Percentiles rank a stretch among this genome's conserved stretches.
These are phyloP conservation scores for Strigamia transsilvanica DNA, from an alignment of 2,888 invertebrate genomes.

Conservation along the genomic window DNA sequence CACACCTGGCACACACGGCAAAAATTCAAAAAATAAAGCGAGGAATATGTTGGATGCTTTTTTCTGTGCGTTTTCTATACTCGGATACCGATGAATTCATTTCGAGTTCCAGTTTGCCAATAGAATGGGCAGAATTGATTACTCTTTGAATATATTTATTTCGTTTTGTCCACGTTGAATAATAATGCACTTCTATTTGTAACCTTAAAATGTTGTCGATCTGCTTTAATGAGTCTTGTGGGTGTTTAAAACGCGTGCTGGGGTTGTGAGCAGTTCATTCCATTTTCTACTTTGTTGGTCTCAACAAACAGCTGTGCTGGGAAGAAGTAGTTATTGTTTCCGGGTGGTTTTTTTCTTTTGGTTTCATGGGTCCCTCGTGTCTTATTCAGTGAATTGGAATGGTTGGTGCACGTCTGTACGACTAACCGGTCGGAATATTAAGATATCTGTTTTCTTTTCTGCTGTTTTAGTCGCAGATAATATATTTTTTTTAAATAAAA, in stretches of 20 bases:
- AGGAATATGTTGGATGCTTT: too few species aligned
- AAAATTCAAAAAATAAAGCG: too few species aligned
- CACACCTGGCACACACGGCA: too few species aligned
- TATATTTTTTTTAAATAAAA: background rate
- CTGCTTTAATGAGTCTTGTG: slow-evolving; percentile 1
- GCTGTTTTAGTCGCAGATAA: background rate
- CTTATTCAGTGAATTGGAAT: background rate
- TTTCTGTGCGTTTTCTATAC: too few species aligned
- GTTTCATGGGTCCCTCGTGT: background rate
- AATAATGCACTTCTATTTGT: background rate
- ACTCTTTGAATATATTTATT: too few species aligned
- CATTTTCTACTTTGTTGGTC: slow-evolving; percentile 10
- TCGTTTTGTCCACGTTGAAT: too few species aligned
- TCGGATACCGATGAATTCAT: too few species aligned
- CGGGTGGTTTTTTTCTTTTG: background rate
- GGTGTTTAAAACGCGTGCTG: background rate
- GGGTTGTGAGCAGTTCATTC: background rate
- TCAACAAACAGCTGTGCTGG: background rate
- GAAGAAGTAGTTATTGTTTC: background rate
- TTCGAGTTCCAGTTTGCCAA: too few species aligned
- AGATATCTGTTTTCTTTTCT: background rate
- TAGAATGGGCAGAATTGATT: too few species aligned
- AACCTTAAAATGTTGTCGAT: background rate
- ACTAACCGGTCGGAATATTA: background rate
- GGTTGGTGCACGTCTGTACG: background rate